Conservation (phyloP, 64 coral and sea anemone genomes). For the Montipora efflorescens region DNA sequence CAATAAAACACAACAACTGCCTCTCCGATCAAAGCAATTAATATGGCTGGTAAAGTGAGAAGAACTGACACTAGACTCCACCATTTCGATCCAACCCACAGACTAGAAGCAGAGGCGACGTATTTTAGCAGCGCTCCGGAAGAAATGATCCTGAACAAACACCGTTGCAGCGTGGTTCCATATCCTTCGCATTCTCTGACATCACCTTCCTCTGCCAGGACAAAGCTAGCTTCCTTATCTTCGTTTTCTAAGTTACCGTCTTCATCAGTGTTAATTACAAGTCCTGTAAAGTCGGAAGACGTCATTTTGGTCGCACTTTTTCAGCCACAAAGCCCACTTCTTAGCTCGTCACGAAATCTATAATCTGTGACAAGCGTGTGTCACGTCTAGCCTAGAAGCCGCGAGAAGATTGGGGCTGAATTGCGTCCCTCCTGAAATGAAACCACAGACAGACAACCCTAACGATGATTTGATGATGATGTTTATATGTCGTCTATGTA, state of each 20-base stretch:
- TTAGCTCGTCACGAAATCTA: too few relatives aligned
- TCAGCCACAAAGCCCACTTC: too few relatives aligned
- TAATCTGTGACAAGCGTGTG: too few relatives aligned
- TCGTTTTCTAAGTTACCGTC: not conserved
- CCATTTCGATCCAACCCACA: not conserved
- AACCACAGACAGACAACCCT: too few relatives aligned
- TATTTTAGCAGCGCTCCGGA: not conserved
- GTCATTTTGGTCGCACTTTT: not conserved
- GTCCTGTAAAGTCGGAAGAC: not conserved
- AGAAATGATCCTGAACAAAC: not conserved
- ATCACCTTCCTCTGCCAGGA: not conserved
- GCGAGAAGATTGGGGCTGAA: too few relatives aligned
- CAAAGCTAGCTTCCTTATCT: not conserved
- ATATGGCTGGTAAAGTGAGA: not conserved
- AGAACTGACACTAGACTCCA: constrained; percentile 1
- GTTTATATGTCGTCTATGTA: too few relatives aligned
- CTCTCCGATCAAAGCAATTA: constrained; percentile 13
- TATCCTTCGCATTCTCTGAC: not conserved
- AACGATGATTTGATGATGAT: too few relatives aligned
- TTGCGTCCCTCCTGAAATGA: too few relatives aligned
- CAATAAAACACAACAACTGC: constrained; percentile 10
- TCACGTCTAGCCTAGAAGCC: too few relatives aligned
- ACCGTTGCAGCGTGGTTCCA: not conserved
- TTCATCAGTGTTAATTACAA: not conserved
- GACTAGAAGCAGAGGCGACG: not conserved